These are phyloP conservation scores for Acrobasis consociella DNA, from an alignment of 2,888 invertebrate genomes.

Conservation along the genomic window DNA sequence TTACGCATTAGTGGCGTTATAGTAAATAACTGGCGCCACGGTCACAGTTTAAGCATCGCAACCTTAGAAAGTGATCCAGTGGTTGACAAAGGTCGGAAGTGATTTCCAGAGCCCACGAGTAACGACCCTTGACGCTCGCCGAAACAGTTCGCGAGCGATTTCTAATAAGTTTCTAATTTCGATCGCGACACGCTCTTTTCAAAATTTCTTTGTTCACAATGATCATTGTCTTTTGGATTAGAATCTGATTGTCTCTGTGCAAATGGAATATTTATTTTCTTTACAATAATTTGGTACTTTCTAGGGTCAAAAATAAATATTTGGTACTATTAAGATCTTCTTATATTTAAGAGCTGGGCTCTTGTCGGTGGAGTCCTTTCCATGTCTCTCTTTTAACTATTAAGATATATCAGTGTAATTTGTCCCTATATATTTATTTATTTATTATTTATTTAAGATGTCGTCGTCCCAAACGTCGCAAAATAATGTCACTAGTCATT, in stretches of 20 bases:
- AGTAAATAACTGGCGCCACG: background rate
- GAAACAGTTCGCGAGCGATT: slow-evolving; percentile 46
- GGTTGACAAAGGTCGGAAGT: slow-evolving; percentile 78
- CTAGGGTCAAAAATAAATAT: too few species aligned
- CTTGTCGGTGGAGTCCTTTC: too few species aligned
- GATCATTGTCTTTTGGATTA: slow-evolving; percentile 4
- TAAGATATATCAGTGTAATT: too few species aligned
- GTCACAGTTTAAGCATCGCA: slow-evolving; percentile 34
- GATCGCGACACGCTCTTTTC: slow-evolving; percentile 19
- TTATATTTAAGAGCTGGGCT: too few species aligned
- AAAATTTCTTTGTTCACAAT: slow-evolving; percentile 18
- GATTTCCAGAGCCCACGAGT: slow-evolving; percentile 59
- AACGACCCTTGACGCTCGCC: slow-evolving; percentile 68
- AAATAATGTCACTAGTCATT: too few species aligned
- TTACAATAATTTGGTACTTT: too few species aligned
- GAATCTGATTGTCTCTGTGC: background rate
- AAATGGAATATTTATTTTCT: too few species aligned
- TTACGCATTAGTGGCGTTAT: background rate
- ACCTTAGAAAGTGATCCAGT: slow-evolving; percentile 67
- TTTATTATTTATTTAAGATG: too few species aligned
- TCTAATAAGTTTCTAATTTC: slow-evolving; percentile 36
- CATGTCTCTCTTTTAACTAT: too few species aligned
- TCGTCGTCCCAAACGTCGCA: too few species aligned
- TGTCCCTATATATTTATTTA: too few species aligned
- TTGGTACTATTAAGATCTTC: too few species aligned